phyloP scores from a whole-genome alignment of 2,888 invertebrate genomes.

The Dione vanillae region DNA sequence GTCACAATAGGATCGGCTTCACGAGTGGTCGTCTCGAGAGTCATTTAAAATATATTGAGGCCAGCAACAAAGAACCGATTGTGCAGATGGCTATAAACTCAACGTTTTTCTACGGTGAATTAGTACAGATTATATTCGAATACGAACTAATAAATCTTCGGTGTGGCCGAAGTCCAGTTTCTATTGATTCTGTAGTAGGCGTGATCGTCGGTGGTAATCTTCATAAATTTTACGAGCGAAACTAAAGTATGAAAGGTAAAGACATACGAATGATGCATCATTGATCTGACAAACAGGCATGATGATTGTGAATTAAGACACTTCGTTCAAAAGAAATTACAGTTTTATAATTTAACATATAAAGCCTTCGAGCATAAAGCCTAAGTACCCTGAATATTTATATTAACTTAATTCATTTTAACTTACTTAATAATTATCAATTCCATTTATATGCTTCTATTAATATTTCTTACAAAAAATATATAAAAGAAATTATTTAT shows the following conservation, averaged over 20 bases:
- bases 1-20: slow-evolving; percentile 73
- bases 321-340: background rate
- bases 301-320: slow-evolving; percentile 3
- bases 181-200: slow-evolving; percentile 77
- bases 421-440: too few relatives aligned
- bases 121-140: slow-evolving; percentile 80
- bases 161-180: slow-evolving; percentile 58
- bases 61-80: slow-evolving; percentile 73
- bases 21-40: slow-evolving; percentile 68
- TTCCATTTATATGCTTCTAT: too few relatives aligned
- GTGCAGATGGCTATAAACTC: slow-evolving; percentile 74
- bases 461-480: too few relatives aligned
- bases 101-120: slow-evolving; percentile 80
- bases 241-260: slow-evolving; percentile 33
- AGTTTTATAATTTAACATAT: background rate
- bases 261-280: slow-evolving; percentile 33
- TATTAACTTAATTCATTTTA: too few relatives aligned
- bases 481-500: background rate
- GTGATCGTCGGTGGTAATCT: slow-evolving; percentile 75
- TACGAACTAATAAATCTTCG: slow-evolving; percentile 79
- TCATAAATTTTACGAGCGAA: slow-evolving; percentile 68
- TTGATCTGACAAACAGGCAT: slow-evolving; percentile 41
- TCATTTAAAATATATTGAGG: slow-evolving; percentile 83
- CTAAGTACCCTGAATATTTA: too few relatives aligned
- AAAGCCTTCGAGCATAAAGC: too few relatives aligned